These are phyloP conservation scores for Capricornis sumatraensis DNA, from an alignment of 2,113 vertebrate genomes.

Conservation along the genomic window DNA sequence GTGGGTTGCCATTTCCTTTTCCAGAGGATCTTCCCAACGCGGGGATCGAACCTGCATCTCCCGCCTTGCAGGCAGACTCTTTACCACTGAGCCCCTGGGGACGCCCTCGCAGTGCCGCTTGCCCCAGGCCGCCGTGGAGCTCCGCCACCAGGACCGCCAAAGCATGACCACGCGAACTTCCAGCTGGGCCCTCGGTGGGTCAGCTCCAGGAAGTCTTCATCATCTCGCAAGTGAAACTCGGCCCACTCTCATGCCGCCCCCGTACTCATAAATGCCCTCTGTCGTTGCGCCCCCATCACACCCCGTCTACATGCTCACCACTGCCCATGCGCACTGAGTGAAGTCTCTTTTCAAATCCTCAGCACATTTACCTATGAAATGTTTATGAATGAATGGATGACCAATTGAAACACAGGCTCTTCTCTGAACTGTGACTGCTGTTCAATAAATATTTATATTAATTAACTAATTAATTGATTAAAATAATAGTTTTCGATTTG, in stretches of 20 bases:
- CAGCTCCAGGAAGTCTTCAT: not conserved
- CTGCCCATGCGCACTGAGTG: accelerated
- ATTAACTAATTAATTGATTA: not conserved
- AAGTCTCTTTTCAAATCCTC: not conserved
- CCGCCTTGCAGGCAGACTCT: not conserved
- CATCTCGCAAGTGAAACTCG: not conserved
- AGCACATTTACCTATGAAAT: not conserved
- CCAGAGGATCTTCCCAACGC: not conserved
- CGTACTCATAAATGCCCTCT: not conserved
- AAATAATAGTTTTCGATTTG: not conserved
- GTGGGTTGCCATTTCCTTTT: not conserved
- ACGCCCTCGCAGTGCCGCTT: not conserved
- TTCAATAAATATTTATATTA: not conserved
- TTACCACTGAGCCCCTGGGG: not conserved
- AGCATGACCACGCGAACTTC: accelerated
- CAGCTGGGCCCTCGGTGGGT: not conserved
- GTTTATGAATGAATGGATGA: not conserved
- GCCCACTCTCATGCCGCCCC: accelerated
- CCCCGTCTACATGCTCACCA: accelerated
- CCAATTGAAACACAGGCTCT: not conserved
- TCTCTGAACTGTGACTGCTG: not conserved
- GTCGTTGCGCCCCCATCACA: not conserved
- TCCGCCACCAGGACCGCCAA: accelerated
- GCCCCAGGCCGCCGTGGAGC: accelerated
- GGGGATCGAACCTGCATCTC: not conserved